Conservation (phyloP, 2,113 vertebrate species). For the Eleginops maclovinus region DNA sequence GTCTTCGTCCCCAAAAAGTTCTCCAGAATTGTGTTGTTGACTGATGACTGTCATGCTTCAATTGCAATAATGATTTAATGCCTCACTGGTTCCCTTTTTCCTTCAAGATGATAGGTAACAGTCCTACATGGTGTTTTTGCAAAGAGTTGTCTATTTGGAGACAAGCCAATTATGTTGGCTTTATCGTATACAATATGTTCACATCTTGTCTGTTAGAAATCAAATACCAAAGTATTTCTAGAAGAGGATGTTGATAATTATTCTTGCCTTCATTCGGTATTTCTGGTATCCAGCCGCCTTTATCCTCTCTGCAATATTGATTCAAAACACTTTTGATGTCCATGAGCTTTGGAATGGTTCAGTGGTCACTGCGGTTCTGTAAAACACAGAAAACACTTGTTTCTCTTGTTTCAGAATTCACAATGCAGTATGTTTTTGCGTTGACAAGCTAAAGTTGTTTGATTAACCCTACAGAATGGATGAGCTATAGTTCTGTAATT, state of each 20-base stretch:
- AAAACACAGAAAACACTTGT: not conserved
- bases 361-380: not conserved
- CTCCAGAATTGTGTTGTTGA: not conserved
- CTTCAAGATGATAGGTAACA: not conserved
- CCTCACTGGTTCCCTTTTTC: too few species aligned
- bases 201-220: not conserved
- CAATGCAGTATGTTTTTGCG: not conserved
- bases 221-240: not conserved
- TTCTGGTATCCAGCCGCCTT: not conserved
- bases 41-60: not conserved
- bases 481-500: too few species aligned
- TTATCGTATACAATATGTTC: not conserved
- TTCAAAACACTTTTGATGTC: not conserved
- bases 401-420: not conserved
- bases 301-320: not conserved
- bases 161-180: not conserved
- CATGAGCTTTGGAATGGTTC: not conserved
- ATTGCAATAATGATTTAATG: slow-evolving; percentile 7
- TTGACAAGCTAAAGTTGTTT: not conserved
- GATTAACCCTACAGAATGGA: not conserved
- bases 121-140: not conserved
- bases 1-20: slow-evolving; percentile 20
- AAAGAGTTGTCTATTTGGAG: not conserved
- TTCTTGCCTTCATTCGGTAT: not conserved
- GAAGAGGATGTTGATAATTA: not conserved